A percentile compares a stretch with the other conserved stretches of the same genome.
phyloP scores from a whole-genome alignment of 2,888 invertebrate genomes.

The Lithophane ornitopus region DNA sequence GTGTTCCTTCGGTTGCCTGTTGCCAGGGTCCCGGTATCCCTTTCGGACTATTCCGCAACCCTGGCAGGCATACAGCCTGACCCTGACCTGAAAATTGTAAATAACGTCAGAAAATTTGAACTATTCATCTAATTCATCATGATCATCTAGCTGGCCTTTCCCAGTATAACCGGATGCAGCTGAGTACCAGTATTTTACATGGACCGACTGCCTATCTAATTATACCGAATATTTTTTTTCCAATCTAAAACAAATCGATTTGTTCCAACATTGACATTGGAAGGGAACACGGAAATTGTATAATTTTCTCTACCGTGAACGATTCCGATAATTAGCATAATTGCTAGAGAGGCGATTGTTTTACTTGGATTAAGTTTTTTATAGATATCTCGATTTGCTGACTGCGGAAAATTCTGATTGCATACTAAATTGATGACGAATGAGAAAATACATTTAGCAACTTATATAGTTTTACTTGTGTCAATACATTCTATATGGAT shows the following conservation, averaged over 20 bases:
- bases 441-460: slow-evolving; percentile 3
- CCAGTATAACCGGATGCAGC: neutral
- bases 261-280: slow-evolving; percentile 74
- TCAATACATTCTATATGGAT: neutral
- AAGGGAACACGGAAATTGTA: slow-evolving; percentile 69
- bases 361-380: slow-evolving; percentile 31
- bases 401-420: slow-evolving; percentile 3
- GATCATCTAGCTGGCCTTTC: neutral
- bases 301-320: slow-evolving; percentile 67
- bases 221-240: slow-evolving; percentile 21
- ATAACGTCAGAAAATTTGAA: no score
- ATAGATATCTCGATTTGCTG: slow-evolving; percentile 16
- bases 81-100: no score
- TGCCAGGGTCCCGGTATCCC: no score
- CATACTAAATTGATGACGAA: slow-evolving; percentile 1
- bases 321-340: slow-evolving; percentile 66
- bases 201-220: slow-evolving; percentile 7
- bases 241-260: slow-evolving; percentile 65
- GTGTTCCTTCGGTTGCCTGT: no score
- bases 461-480: neutral
- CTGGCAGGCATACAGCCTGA: no score
- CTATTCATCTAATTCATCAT: neutral
- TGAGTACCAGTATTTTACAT: neutral
- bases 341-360: slow-evolving; percentile 61
- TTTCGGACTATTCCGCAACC: no score